Evolutionary conservation across 2,113 vertebrate genomes (phyloP).

Genomic region (Cygnus buccinator): DNA sequence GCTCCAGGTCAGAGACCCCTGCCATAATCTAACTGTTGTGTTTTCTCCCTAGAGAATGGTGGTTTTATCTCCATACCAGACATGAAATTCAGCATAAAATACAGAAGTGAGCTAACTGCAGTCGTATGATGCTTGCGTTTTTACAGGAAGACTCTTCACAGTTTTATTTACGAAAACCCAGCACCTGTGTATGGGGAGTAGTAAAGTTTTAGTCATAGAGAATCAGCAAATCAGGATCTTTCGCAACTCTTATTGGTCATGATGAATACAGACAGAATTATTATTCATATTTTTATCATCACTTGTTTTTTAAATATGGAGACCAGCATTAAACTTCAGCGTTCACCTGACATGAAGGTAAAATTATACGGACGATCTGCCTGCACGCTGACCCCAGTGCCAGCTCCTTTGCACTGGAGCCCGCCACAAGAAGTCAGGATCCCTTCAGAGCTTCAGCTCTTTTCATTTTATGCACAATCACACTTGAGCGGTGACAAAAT

Average conservation of each 20-base stretch:
- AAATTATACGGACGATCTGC: background rate
- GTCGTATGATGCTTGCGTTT: fast-evolving
- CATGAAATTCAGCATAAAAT: conserved; percentile 3
- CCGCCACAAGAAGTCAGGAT: background rate
- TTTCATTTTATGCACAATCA: background rate
- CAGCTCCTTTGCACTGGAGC: background rate
- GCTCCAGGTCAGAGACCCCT: background rate
- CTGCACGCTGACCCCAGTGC: background rate
- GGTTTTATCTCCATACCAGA: background rate
- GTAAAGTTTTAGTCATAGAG: background rate
- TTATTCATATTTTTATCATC: background rate
- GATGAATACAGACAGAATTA: background rate
- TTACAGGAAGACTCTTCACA: conserved; percentile 56
- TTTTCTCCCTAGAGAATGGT: background rate
- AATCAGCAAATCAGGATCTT: background rate
- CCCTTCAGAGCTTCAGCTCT: background rate
- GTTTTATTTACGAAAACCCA: conserved; percentile 50
- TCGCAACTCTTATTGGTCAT: background rate
- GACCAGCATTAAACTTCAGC: background rate
- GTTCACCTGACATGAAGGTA: background rate
- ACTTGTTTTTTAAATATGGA: background rate
- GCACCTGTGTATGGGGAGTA: background rate
- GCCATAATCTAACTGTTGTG: background rate
- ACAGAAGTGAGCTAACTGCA: conserved; percentile 26
- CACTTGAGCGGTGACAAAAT: background rate